Evolutionary conservation across 2,113 vertebrate species (phyloP).

Genomic region (Lichenostomus cassidix): DNA sequence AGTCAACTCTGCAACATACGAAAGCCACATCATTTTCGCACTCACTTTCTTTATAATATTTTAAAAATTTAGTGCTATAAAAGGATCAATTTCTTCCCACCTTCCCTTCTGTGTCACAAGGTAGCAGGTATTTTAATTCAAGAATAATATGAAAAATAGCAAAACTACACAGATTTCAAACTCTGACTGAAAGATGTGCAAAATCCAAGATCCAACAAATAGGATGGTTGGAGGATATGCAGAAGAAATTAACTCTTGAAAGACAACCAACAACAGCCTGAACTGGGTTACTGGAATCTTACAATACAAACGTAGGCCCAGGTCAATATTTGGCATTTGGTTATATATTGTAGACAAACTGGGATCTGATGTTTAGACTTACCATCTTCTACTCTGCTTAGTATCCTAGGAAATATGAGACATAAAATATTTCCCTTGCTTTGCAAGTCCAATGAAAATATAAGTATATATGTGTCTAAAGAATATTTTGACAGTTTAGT

Average conservation of each 20-base stretch:
- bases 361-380: background rate
- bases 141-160: background rate
- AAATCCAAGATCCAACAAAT: background rate
- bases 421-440: background rate
- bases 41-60: background rate
- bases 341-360: background rate
- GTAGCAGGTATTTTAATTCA: slow-evolving; percentile 4
- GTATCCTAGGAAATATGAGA: background rate
- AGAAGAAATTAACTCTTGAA: background rate
- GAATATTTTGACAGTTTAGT: background rate
- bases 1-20: background rate
- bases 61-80: slow-evolving; percentile 34
- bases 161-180: slow-evolving; percentile 10
- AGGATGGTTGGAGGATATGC: background rate
- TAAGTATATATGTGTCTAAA: background rate
- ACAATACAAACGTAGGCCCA: background rate
- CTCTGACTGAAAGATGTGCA: background rate
- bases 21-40: slow-evolving; percentile 13
- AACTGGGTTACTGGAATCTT: background rate
- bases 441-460: background rate
- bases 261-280: background rate
- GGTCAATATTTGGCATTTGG: background rate
- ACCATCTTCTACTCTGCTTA: background rate
- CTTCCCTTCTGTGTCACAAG: background rate
- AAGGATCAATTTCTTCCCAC: slow-evolving; percentile 11